phyloP scores from a whole-genome alignment of 2,113 vertebrate species.

The Aythya baeri region DNA sequence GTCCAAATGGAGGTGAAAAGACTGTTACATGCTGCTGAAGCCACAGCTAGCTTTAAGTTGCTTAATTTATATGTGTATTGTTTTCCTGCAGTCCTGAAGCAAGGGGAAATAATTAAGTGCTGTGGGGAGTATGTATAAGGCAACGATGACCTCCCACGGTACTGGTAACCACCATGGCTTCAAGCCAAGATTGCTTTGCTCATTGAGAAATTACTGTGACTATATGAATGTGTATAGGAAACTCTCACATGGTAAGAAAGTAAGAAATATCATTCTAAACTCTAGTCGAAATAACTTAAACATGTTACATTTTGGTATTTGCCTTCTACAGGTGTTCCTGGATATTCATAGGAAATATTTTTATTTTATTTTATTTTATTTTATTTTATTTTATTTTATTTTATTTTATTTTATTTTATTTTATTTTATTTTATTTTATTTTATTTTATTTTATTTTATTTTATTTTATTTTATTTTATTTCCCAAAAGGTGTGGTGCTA shows the following conservation, averaged over 20 bases:
- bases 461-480: not conserved
- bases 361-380: not conserved
- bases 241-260: not conserved
- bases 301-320: not conserved
- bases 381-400: not conserved
- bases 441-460: not conserved
- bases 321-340: not conserved
- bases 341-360: not conserved
- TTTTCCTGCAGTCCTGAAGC: conserved; percentile 66
- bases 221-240: not conserved
- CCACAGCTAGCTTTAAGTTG: conserved; percentile 32
- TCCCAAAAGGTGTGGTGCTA: not conserved
- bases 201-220: not conserved
- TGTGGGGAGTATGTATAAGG: conserved; percentile 47
- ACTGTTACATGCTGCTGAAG: conserved; percentile 23
- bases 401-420: not conserved
- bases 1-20: not conserved
- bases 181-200: conserved; percentile 29
- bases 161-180: conserved; percentile 56
- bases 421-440: not conserved
- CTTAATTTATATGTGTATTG: conserved; percentile 48
- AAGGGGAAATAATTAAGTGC: conserved; percentile 70
- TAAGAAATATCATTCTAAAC: not conserved
- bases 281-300: not conserved
- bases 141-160: conserved; percentile 52